Base-by-base conservation (phyloP, 2,888 invertebrate genomes). In the Matsumyia berberina region DNA sequence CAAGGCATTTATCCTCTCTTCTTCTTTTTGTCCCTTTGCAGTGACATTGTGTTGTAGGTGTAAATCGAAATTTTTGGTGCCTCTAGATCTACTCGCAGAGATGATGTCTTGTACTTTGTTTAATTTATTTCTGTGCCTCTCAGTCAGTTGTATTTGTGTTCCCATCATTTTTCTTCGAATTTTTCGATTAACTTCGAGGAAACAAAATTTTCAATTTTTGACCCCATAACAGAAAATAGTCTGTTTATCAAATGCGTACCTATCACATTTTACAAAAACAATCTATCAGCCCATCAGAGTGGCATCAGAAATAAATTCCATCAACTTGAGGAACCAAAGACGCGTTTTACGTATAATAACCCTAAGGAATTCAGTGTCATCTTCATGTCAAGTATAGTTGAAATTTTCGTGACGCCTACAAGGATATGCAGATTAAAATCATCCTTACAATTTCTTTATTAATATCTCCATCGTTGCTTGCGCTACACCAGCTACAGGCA, bases 341-440 rank as follows among this genome's bases (percentile, higher is more conserved):
- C n/a, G n/a, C n/a, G 24, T 24, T 24, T 24, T 24, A 33, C 37
- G 24, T 24, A n/a, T 78, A 62, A 62, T 67, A 82, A 77, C 82
- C 77, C 72, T 15, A 55, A 77, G 78, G 78, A 83, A 83, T 83
- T 78, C 72, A 58, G 29, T 46, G 33, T 67, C 53, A 73, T 55
- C 73, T 51, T 69, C 62, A 66, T 64, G 67, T 69, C 73, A 79
- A 79, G 39, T 39, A n/a, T n/a, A 78, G 67, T 69, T 42, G 57
- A 85, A 58, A 69, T 67, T 49, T 86, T 72, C 72, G 81, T 86
- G 86, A 86, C 67, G 76, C 17, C 60, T 53, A 37, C 72, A 64
- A 67, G 42, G 67, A 86, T 81, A 77, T 86, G 86, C 81, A 86
- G 81, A 86, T 86, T 86, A 86, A 81, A 62, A 77, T 62, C 80